Evolutionary conservation across 2,113 vertebrate species (phyloP).

Genomic region (Procavia capensis): DNA sequence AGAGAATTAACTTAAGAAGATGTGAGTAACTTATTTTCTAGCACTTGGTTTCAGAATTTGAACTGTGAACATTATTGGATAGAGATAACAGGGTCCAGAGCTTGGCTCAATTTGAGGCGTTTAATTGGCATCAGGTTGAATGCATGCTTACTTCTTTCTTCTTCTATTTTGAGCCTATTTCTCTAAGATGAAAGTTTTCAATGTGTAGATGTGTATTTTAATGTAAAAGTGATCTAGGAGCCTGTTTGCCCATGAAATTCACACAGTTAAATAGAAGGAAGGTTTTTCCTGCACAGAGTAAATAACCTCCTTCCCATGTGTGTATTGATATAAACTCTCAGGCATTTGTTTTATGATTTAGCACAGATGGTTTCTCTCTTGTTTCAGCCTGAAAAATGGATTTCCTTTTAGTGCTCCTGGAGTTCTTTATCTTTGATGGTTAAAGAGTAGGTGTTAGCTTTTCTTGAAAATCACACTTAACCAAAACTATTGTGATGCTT

Average conservation of each 20-base stretch:
- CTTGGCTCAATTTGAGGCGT: slow-evolving; percentile 73
- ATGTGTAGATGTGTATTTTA: slow-evolving; percentile 47
- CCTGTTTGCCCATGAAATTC: slow-evolving; percentile 82
- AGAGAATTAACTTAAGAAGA: slow-evolving; percentile 57
- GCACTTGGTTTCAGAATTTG: slow-evolving; percentile 67
- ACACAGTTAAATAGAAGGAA: slow-evolving; percentile 85
- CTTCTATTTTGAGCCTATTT: slow-evolving; percentile 65
- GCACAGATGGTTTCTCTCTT: slow-evolving; percentile 82
- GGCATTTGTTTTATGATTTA: slow-evolving; percentile 86
- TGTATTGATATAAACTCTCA: slow-evolving; percentile 86
- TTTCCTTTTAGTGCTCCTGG: slow-evolving; percentile 72
- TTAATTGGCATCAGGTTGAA: slow-evolving; percentile 77
- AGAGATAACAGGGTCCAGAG: slow-evolving; percentile 65
- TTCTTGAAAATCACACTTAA: slow-evolving; percentile 57
- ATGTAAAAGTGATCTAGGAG: slow-evolving; percentile 64
- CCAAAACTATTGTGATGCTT: slow-evolving; percentile 29
- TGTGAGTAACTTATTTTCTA: slow-evolving; percentile 64
- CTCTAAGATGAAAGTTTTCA: slow-evolving; percentile 69
- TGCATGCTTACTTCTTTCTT: slow-evolving; percentile 70
- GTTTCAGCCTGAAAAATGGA: slow-evolving; percentile 81
- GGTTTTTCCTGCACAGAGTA: slow-evolving; percentile 83
- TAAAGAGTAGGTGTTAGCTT: slow-evolving; percentile 53
- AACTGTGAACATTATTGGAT: slow-evolving; percentile 66
- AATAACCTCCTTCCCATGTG: slow-evolving; percentile 86
- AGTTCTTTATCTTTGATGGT: slow-evolving; percentile 61